These are phyloP conservation scores for Sterna hirundo DNA, from an alignment of 2,113 vertebrate genomes.

Conservation along the genomic window DNA sequence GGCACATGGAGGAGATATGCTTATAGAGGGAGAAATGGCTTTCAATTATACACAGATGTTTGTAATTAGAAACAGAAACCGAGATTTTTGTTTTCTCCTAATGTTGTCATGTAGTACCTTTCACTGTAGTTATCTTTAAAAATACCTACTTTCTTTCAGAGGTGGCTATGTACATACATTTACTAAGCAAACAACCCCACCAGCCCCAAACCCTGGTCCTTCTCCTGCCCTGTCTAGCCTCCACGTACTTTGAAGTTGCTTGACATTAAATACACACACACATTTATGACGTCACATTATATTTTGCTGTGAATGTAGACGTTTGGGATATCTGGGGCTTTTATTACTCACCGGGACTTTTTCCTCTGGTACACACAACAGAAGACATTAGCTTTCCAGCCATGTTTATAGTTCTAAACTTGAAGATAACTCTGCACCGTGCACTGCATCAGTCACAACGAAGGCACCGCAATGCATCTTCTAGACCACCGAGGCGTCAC, in stretches of 20 bases:
- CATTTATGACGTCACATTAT: not conserved
- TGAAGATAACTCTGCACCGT: not conserved
- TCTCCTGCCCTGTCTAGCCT: not conserved
- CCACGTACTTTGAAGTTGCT: not conserved
- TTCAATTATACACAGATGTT: not conserved
- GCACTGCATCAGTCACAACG: not conserved
- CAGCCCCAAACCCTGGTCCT: not conserved
- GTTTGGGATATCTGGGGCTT: not conserved
- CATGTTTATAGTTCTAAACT: not conserved
- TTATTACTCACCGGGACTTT: conserved; percentile 3
- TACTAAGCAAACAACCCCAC: not conserved
- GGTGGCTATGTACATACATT: not conserved
- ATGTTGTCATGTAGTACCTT: not conserved
- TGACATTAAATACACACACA: not conserved
- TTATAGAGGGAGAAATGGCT: not conserved
- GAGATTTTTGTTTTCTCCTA: not conserved
- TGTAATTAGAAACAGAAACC: not conserved
- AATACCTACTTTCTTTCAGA: not conserved
- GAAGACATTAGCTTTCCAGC: not conserved
- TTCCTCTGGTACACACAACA: not conserved
- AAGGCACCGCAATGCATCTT: not conserved
- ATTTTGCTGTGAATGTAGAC: not conserved
- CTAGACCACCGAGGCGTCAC: not conserved
- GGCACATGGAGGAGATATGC: not conserved
- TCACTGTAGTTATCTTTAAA: not conserved